A percentile compares a stretch with the other conserved stretches of the same genome.
phyloP scores from a whole-genome alignment of 1,140 invertebrate species.

The Rhopalosiphum maidis region DNA sequence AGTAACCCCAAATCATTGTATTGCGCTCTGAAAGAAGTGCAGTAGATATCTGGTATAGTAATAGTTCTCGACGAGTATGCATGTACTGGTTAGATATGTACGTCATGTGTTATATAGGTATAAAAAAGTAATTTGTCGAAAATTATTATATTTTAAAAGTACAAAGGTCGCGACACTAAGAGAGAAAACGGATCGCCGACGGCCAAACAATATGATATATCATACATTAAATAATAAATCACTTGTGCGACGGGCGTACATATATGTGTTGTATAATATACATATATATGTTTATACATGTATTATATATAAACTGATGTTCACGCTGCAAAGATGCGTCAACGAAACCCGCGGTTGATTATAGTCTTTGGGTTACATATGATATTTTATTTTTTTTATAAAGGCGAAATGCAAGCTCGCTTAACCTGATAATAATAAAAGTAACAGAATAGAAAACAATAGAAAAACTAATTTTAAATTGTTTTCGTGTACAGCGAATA shows the following conservation, averaged over 20 bases:
- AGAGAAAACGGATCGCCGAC: background rate
- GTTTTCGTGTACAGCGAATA: background rate
- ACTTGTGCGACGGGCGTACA: background rate
- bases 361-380: background rate
- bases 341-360: background rate
- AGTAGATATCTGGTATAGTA: background rate
- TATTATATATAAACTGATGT: background rate
- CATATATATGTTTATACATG: background rate
- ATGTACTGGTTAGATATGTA: background rate
- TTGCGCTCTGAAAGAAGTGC: background rate
- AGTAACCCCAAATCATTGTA: too few species aligned
- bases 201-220: background rate
- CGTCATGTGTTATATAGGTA: background rate
- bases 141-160: slow-evolving; percentile 12
- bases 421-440: background rate
- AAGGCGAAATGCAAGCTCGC: background rate
- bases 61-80: background rate
- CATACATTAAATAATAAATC: background rate
- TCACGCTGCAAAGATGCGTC: background rate
- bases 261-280: background rate
- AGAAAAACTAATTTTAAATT: background rate
- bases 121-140: slow-evolving; percentile 9
- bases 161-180: background rate
- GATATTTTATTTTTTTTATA: background rate
- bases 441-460: background rate